These are phyloP conservation scores for Tenthredo amoena DNA, from an alignment of 2,888 invertebrate genomes.

Conservation along the genomic window DNA sequence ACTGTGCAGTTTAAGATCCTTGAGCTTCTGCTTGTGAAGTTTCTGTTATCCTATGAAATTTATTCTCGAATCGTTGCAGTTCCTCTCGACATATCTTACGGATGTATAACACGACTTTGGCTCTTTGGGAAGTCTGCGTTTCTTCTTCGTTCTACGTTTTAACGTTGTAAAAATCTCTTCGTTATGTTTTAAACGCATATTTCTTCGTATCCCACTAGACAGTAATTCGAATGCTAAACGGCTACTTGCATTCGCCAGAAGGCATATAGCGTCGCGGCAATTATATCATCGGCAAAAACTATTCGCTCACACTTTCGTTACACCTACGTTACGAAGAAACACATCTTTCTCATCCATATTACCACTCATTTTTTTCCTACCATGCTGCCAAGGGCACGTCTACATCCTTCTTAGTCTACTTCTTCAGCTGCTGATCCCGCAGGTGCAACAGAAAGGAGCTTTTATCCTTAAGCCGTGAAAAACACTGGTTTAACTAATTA, in stretches of 20 bases:
- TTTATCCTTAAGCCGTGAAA: not conserved
- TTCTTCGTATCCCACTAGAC: not conserved
- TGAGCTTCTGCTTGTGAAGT: not conserved
- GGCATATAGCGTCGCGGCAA: not conserved
- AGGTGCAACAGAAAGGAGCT: not conserved
- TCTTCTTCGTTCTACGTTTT: not conserved
- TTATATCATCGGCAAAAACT: slow-evolving; percentile 19
- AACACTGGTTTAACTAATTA: not conserved
- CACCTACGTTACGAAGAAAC: not conserved
- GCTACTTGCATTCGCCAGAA: slow-evolving; percentile 26
- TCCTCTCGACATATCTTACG: not conserved
- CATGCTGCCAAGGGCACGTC: slow-evolving; percentile 11
- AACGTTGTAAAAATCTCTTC: not conserved
- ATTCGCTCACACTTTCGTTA: slow-evolving; percentile 31
- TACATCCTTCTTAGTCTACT: not conserved
- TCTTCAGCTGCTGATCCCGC: slow-evolving; percentile 2
- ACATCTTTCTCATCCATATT: slow-evolving; percentile 10
- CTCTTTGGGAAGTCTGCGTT: not conserved
- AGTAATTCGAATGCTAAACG: slow-evolving; percentile 22
- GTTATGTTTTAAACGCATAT: not conserved
- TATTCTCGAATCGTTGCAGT: not conserved
- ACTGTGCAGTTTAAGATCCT: not conserved
- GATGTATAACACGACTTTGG: not conserved
- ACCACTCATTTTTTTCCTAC: not conserved
- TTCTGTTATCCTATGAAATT: not conserved